Conservation (phyloP, 2,797 vertebrate genomes). For the Sparus aurata region DNA sequence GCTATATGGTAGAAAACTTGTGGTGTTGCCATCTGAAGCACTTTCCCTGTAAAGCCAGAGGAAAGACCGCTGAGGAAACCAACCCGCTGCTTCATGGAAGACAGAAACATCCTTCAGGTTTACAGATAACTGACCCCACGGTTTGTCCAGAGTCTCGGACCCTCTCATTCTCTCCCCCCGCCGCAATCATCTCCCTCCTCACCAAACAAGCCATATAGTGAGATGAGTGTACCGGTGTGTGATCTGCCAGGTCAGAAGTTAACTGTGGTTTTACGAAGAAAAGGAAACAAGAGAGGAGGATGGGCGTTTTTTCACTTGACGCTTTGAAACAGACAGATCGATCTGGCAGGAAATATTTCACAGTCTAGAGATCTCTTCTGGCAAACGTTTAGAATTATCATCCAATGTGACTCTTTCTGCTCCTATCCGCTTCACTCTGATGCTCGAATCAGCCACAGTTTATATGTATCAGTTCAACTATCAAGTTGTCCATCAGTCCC, state of each 20-base stretch:
- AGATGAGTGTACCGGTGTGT: conserved; percentile 13
- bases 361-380: not conserved
- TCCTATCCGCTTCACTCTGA: not conserved
- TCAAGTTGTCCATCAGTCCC: too few species aligned
- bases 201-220: not conserved
- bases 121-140: conserved; percentile 12
- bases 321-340: not conserved
- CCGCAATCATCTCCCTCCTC: conserved; percentile 4
- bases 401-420: not conserved
- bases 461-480: too few species aligned
- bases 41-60: conserved; percentile 4
- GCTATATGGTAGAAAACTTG: conserved; percentile 20
- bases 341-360: conserved; percentile 6
- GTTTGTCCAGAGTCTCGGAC: not conserved
- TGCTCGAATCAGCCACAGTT: not conserved
- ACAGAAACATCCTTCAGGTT: conserved; percentile 19
- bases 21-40: conserved; percentile 5
- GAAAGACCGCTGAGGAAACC: conserved; percentile 1
- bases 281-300: conserved; percentile 12
- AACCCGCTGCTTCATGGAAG: conserved; percentile 22
- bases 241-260: conserved; percentile 3
- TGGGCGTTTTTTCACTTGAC: not conserved
- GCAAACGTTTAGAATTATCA: not conserved
- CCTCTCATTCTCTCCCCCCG: not conserved
- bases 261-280: conserved; percentile 14